Evolutionary conservation across 2,888 invertebrate species (phyloP).

Genomic region (Melanostoma mellinum): DNA sequence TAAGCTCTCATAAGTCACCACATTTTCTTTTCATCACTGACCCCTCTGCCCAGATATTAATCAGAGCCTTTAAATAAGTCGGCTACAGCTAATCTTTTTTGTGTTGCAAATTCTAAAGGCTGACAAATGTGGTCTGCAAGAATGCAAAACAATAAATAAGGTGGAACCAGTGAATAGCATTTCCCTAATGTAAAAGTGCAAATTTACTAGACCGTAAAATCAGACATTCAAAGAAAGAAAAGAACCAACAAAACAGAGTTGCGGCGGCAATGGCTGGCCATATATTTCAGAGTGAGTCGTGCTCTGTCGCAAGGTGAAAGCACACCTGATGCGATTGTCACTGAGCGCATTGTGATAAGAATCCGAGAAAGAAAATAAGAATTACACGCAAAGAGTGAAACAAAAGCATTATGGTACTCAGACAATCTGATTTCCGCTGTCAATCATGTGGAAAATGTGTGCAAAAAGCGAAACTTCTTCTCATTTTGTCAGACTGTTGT

Average conservation of each 20-base stretch:
- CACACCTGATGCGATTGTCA: conserved; percentile 35
- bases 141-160: conserved; percentile 19
- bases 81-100: too few relatives aligned
- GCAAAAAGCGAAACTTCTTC: conserved; percentile 20
- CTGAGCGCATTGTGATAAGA: conserved; percentile 23
- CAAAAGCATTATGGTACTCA: conserved; percentile 1
- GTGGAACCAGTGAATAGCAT: conserved; percentile 53
- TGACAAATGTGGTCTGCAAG: conserved; percentile 15
- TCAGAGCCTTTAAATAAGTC: background rate
- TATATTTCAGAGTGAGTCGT: conserved; percentile 49
- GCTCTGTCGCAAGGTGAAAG: conserved; percentile 65
- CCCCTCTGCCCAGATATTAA: background rate
- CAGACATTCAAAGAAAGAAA: conserved; percentile 58
- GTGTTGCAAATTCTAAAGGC: background rate
- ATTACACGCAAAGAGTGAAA: conserved; percentile 7
- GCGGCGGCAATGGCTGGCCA: conserved; percentile 41
- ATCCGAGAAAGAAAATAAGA: background rate
- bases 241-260: conserved; percentile 15
- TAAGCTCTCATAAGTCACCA: too few relatives aligned
- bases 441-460: conserved; percentile 30
- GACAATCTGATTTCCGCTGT: conserved; percentile 32
- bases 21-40: too few relatives aligned
- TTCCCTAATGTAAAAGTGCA: conserved; percentile 31
- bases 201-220: conserved; percentile 71
- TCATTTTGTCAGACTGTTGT: conserved; percentile 6